Base-by-base conservation (phyloP, 2,888 invertebrate species). In the Cabera pusaria region DNA sequence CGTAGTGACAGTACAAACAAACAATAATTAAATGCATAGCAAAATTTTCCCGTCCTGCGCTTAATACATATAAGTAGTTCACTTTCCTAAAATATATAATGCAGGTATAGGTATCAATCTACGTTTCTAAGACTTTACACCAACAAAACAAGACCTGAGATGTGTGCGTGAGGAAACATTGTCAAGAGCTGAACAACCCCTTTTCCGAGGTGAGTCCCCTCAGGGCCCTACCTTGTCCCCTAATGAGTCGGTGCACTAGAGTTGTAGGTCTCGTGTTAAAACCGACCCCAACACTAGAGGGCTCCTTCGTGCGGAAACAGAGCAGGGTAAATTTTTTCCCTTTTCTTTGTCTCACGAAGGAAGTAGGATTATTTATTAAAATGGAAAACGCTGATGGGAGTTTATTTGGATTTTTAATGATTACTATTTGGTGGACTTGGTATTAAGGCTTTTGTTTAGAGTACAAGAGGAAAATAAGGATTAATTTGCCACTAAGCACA, bases 191-290 rank as follows among this genome's bases (percentile, higher is more conserved):
- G 66, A 73, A 84, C 80, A 70, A 75, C 73, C 78, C 81, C 81
- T 82, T 81, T 76, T 61, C 56, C 54, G 67, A 67, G 69, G 74
- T 67, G 66, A 77, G 75, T 61, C 77, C 82, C 76, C 77, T 81
- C 64, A 72, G 76, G 73, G 64, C 75, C 81, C 80, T 66, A 72
- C 71, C 72, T 64, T 73, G 80, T 76, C 67, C 76, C 75, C 84
- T 88, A 88, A 88, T 88, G 87, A 88, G 87, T 86, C 75, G 68
- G 85, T 76, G 85, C 84, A 87, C 87, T 86, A 85, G 82, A 87
- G 80, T 69, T 86, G 82, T 86, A 87, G 87, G 87, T 87, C 85
- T 68, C 58, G 77, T 72, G 78, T 75, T 78, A 72, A 81, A 82
- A 75, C 78, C 73, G 5, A 72, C 72, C 82, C 76, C 63, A 59